Base-by-base conservation (phyloP, 2,797 vertebrate species). In the Acipenser oxyrinchus region DNA sequence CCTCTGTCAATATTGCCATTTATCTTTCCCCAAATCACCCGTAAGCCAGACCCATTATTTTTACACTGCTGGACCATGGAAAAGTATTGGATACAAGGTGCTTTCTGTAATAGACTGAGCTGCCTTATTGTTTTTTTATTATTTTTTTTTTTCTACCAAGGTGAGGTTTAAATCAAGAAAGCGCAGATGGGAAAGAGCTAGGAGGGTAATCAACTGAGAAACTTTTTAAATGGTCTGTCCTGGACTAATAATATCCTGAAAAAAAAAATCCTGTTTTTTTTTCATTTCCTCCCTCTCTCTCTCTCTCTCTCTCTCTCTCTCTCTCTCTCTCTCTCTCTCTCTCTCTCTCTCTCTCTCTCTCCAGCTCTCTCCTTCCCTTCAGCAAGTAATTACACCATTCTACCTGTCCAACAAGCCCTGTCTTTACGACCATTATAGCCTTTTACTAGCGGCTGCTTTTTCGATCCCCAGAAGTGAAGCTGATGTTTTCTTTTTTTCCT, bases 361-460 rank as follows among this genome's bases (percentile, higher is more conserved):
- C 15, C 15, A 18, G 15, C 15, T 18, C 87, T 83, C 83, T 82
- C 74, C 80, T 82, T 79, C 82, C 85, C 77, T 37, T 70, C 83
- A 79, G 73, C 70, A 85, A 87, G 79, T 89, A 94, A 95, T 94
- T 93, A 92, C 84, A 84, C 84, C 75, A 80, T 89, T 91, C 89
- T 85, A 87, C 83, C 89, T 89, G 92, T 90, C 93, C 89, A 79
- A 93, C 92, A 92, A 69, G 69, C 66, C 78, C 79, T 77, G 73
- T 74, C 67, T 73, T 71, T 73, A 71, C 73, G 69, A 62, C 73
- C 12, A 66, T 75, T 65, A 50, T 13, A 79, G 70, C 77, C 75
- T 74, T 74, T 66, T 3, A 62, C 7, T 18, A 37, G 60, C 7
- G 8, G 60, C 60, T 62, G 18, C 8, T 9, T 62, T 62, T 62